Evolutionary conservation across 2,113 vertebrate species (phyloP), one percentile per base, ranked within the genome.

Genomic region (Rhynchomys soricoides): DNA sequence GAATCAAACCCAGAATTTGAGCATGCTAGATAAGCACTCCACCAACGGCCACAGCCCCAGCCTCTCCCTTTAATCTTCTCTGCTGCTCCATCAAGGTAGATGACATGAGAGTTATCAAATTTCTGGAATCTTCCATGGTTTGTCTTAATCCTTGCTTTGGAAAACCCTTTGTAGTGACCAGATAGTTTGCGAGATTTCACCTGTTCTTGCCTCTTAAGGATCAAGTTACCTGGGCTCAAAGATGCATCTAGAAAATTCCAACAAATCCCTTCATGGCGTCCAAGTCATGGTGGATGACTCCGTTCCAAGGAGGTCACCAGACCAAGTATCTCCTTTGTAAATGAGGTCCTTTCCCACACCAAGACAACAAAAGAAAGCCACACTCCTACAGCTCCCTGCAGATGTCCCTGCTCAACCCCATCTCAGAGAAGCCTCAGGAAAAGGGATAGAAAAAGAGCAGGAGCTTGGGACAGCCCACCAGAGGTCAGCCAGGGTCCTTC

Each of bases 101-200:
- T 43, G 68, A 43, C 24, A 48, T 74, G 3, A 24, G 45, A 68
- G 10, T 73, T 50, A 64, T 16, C 62, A 75, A 9, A 66, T 40
- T 91, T 92, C 78, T 96, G 79, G 48, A 85, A 15, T 86, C 45
- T 94, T 85, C 40, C 52, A 52, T 45, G 31, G 43, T 74, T 88
- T 82, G 19, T 91, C 26, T n/a, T n/a, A 29, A 24, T 77, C 26
- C 29, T 96, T 95, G 45, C 31, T 89, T 93, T 93, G 74, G n/a
- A 88, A 93, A 96, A 55, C 3, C 50, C 71, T 92, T 26, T 48
- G 52, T 82, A 37, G 55, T 77, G 11, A n/a, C 34, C 12, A 13
- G 68, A 50, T 19, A 6, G 43, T 37, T 21, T 45, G 16, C 26
- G 45, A 5, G 37, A 7, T 79, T 62, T 29, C n/a, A 2, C 5